These are phyloP conservation scores for Druceiella hillmani DNA, from an alignment of 2,888 invertebrate genomes.

Conservation along the genomic window DNA sequence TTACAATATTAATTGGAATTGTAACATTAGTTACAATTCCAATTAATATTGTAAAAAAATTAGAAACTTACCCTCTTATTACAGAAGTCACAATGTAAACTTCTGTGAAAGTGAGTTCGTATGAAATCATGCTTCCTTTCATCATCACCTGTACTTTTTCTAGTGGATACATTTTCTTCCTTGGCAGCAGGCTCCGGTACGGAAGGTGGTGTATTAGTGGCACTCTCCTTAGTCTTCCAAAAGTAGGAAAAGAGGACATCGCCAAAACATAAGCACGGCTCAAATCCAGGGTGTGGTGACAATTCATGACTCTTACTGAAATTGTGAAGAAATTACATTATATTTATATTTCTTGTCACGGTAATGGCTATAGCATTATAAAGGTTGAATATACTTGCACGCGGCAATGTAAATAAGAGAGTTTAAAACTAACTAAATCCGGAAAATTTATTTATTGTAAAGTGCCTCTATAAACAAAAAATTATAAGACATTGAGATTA, in stretches of 20 bases:
- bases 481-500: too few species aligned
- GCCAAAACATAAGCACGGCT: constrained; percentile 86
- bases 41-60: too few species aligned
- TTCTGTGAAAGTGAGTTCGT: constrained; percentile 81
- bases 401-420: too few species aligned
- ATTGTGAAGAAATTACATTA: constrained; percentile 24
- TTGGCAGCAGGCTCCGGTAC: constrained; percentile 31
- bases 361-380: neutral
- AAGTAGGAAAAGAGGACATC: constrained; percentile 82
- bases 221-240: constrained; percentile 51
- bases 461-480: too few species aligned
- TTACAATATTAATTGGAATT: too few species aligned
- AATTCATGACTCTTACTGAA: constrained; percentile 64
- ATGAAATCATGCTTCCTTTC: constrained; percentile 68
- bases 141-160: constrained; percentile 32
- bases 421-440: too few species aligned
- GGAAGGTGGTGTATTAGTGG: constrained; percentile 34
- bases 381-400: too few species aligned
- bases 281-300: constrained; percentile 79
- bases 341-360: neutral
- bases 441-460: too few species aligned
- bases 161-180: constrained; percentile 27
- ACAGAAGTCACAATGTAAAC: constrained; percentile 90
- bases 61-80: constrained; percentile 84
- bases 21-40: too few species aligned